Evolutionary conservation across 1,140 invertebrate genomes (phyloP).

Genomic region (Lordiphosa clarofinis): DNA sequence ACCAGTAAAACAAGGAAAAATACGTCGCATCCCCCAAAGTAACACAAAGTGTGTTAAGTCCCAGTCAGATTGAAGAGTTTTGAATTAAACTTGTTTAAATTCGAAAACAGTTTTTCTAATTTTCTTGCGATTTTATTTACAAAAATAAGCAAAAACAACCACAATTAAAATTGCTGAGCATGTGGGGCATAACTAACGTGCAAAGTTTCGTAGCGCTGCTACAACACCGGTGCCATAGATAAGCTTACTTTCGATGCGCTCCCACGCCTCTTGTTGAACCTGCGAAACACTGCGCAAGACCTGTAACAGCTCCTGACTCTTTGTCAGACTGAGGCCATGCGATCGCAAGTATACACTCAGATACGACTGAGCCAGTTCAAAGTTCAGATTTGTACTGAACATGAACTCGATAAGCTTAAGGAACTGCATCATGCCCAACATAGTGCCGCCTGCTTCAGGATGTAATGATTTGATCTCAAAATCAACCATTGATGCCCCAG

Average conservation of each 20-base stretch:
- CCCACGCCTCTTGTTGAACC: conserved; percentile 84
- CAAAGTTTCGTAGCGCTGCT: conserved; percentile 84
- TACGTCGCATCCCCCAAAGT: no score
- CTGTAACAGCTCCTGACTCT: conserved; percentile 82
- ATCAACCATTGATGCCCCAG: conserved; percentile 92
- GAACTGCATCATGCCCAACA: conserved; percentile 88
- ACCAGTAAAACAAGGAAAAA: no score
- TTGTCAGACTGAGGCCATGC: conserved; percentile 85
- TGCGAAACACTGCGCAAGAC: conserved; percentile 83
- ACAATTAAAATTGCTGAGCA: conserved; percentile 11
- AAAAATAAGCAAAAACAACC: conserved; percentile 14
- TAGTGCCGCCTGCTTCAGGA: conserved; percentile 85
- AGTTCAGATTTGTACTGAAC: conserved; percentile 89
- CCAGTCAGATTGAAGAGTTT: background rate
- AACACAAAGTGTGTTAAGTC: no score
- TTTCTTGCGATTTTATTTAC: conserved; percentile 54
- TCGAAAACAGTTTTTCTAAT: conserved; percentile 11
- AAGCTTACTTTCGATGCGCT: conserved; percentile 85
- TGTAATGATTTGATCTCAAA: conserved; percentile 92
- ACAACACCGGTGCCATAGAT: conserved; percentile 89
- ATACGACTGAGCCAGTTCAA: conserved; percentile 96
- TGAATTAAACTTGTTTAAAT: background rate
- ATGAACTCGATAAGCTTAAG: conserved; percentile 87
- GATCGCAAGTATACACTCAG: conserved; percentile 94
- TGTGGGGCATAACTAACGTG: conserved; percentile 36